Evolutionary conservation across 2,888 invertebrate genomes (phyloP).

Genomic region (Pterostichus niger): DNA sequence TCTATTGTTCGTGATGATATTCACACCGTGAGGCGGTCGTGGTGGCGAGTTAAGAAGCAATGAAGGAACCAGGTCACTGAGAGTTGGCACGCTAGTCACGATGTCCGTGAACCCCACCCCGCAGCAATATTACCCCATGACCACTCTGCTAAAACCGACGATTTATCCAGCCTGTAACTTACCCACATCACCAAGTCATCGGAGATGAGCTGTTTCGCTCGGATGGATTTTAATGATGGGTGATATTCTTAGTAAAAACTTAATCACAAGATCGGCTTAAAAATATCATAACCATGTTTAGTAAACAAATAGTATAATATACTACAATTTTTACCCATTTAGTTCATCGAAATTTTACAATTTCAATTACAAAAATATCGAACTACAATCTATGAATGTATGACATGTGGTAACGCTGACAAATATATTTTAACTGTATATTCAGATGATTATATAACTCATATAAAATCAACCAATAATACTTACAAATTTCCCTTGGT

Average conservation of each 20-base stretch:
- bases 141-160: background rate
- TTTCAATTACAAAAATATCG: no score
- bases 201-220: background rate
- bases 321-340: no score
- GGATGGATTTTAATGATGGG: background rate
- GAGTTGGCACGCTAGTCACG: constrained; percentile 55
- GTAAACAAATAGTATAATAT: no score
- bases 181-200: constrained; percentile 24
- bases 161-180: constrained; percentile 6
- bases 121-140: constrained; percentile 40
- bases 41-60: constrained; percentile 14
- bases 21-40: background rate
- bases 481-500: no score
- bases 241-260: background rate
- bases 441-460: no score
- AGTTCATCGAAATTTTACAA: no score
- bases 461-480: no score
- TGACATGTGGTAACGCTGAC: no score
- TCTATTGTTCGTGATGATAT: constrained; percentile 35
- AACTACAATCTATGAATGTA: no score
- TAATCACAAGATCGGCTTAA: no score
- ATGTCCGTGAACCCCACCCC: constrained; percentile 10
- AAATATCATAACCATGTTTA: no score
- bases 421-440: no score
- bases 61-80: constrained; percentile 43